phyloP scores from a whole-genome alignment of 2,797 vertebrate species.

The Artibeus lituratus region DNA sequence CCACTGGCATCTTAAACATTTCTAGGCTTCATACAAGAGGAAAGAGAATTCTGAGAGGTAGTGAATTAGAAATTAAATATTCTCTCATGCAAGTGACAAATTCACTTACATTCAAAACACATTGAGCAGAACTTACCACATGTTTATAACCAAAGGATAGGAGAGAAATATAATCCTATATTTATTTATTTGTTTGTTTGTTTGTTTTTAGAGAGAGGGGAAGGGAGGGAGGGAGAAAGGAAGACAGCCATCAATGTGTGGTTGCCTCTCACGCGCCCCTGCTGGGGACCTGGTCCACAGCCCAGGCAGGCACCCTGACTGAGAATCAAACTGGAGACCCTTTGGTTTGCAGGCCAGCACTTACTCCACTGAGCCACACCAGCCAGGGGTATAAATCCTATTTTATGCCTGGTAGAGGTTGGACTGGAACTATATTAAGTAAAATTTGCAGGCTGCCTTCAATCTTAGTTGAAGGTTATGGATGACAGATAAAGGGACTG shows the following conservation, averaged over 20 bases:
- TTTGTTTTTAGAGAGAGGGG: too few species aligned
- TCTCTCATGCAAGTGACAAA: background rate
- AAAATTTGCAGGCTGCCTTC: background rate
- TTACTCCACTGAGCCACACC: too few species aligned
- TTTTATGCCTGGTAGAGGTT: background rate
- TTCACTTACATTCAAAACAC: background rate
- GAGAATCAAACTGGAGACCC: too few species aligned
- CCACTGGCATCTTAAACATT: background rate
- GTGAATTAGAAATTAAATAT: slow-evolving; percentile 17
- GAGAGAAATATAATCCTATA: background rate
- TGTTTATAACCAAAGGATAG: background rate
- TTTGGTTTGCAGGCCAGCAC: too few species aligned
- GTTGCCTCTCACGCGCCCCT: too few species aligned
- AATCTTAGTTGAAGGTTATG: background rate
- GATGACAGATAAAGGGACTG: background rate
- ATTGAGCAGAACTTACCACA: background rate
- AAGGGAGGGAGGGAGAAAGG: too few species aligned
- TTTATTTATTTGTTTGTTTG: background rate
- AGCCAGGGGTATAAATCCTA: background rate
- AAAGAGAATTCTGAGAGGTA: background rate
- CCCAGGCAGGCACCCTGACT: too few species aligned
- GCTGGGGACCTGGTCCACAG: too few species aligned
- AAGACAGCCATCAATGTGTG: too few species aligned
- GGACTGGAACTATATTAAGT: background rate
- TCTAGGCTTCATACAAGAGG: background rate